phyloP scores from a whole-genome alignment of 53 echinoderm and acorn worm species.

The Pentamera pediparva region DNA sequence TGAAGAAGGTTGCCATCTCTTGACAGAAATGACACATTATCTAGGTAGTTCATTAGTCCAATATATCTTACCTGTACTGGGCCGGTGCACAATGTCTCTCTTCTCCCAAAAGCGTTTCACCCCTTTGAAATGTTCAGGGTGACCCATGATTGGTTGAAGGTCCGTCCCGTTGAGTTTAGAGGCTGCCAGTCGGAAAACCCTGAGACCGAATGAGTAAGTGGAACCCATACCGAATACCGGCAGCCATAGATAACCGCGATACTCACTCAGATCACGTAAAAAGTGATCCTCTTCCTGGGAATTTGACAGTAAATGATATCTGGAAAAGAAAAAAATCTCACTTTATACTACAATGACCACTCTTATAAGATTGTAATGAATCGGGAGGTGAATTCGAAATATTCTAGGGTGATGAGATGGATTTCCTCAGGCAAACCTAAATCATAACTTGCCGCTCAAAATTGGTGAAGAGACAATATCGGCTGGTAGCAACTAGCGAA shows the following conservation, averaged over 20 bases:
- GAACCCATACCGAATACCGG: conserved; percentile 26
- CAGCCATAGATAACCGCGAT: conserved; percentile 21
- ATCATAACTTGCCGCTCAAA: too few species aligned
- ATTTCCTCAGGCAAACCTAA: too few species aligned
- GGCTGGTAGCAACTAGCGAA: too few species aligned
- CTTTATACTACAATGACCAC: too few species aligned
- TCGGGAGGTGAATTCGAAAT: too few species aligned
- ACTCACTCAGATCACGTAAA: neutral
- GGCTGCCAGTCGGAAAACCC: conserved; percentile 17
- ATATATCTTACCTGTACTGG: conserved; percentile 23
- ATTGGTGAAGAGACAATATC: too few species aligned
- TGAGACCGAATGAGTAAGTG: conserved; percentile 19
- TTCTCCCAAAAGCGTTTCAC: conserved; percentile 12
- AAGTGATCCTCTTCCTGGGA: conserved; percentile 8
- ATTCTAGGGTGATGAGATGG: too few species aligned
- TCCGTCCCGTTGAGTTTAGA: neutral
- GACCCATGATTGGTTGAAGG: neutral
- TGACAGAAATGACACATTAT: too few species aligned
- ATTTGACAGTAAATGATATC: conserved; percentile 7
- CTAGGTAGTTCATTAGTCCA: too few species aligned
- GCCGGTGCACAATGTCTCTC: neutral
- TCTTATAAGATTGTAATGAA: too few species aligned
- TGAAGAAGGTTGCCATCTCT: too few species aligned
- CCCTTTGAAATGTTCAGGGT: conserved; percentile 21
- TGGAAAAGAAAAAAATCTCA: neutral